A percentile compares a stretch with the other conserved stretches of the same genome.
phyloP scores from a whole-genome alignment of 2,888 invertebrate species.

The Venustoraphidia nigricollis region DNA sequence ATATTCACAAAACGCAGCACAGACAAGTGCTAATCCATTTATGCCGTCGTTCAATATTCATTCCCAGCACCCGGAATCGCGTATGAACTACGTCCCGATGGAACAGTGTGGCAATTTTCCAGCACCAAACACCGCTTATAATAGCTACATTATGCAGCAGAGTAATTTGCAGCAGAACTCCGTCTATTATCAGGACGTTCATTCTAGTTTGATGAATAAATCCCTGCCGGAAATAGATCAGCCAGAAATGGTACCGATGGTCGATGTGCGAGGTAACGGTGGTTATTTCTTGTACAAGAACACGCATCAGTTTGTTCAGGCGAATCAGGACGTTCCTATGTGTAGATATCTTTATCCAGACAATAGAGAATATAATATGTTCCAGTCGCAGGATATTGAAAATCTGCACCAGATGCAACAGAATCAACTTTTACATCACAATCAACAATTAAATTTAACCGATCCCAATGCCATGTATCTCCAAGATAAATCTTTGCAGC shows the following conservation, averaged over 20 bases:
- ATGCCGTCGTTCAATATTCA: constrained; percentile 6
- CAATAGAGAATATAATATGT: constrained; percentile 5
- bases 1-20: constrained; percentile 15
- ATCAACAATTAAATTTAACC: background rate
- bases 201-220: constrained; percentile 4
- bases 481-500: constrained; percentile 2
- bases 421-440: constrained; percentile 1
- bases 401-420: background rate
- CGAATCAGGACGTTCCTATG: constrained; percentile 6
- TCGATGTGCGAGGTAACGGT: background rate
- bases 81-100: background rate
- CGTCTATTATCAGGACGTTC: constrained; percentile 4
- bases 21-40: constrained; percentile 13
- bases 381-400: constrained; percentile 3
- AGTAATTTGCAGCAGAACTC: background rate
- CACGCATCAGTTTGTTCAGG: constrained; percentile 5
- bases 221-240: background rate
- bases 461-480: constrained; percentile 2
- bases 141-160: constrained; percentile 3
- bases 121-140: constrained; percentile 1
- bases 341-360: constrained; percentile 6
- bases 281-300: constrained; percentile 7
- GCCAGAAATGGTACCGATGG: background rate
- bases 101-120: constrained; percentile 4
- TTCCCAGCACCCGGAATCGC: background rate